Percentiles rank a stretch among this genome's conserved stretches.
phyloP scores from a whole-genome alignment of 2,113 vertebrate genomes.

The Quiscalus mexicanus region DNA sequence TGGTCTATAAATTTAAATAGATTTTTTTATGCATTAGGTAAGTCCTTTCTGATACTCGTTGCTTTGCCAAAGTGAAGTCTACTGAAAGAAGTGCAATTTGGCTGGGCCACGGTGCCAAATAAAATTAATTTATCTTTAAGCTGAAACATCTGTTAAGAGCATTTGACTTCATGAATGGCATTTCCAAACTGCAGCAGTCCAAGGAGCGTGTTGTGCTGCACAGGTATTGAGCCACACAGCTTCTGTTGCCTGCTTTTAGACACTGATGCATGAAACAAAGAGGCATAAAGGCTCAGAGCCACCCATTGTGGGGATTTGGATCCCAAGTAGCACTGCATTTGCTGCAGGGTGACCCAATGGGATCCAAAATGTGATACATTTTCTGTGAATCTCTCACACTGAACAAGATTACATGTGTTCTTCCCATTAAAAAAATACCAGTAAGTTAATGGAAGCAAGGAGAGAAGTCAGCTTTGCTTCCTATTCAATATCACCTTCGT shows the following conservation, averaged over 20 bases:
- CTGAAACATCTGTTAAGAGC: conserved; percentile 28
- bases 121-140: conserved; percentile 45
- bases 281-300: neutral
- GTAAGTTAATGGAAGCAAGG: neutral
- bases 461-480: neutral
- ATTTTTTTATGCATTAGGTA: neutral
- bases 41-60: neutral
- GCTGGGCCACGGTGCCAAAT: neutral
- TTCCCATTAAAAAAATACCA: neutral
- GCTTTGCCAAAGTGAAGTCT: conserved; percentile 35
- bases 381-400: accelerated
- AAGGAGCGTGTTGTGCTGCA: conserved; percentile 1
- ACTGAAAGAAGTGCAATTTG: conserved; percentile 51
- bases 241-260: conserved; percentile 1
- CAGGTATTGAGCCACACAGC: neutral
- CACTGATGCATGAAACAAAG: neutral
- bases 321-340: neutral
- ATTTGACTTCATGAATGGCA: conserved; percentile 22
- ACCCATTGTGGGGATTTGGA: neutral
- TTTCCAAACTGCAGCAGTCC: neutral
- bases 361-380: neutral
- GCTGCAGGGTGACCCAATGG: neutral
- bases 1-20: neutral
- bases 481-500: neutral
- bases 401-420: neutral